phyloP scores from a whole-genome alignment of 2,797 vertebrate genomes.

The Chiroxiphia lanceolata region DNA sequence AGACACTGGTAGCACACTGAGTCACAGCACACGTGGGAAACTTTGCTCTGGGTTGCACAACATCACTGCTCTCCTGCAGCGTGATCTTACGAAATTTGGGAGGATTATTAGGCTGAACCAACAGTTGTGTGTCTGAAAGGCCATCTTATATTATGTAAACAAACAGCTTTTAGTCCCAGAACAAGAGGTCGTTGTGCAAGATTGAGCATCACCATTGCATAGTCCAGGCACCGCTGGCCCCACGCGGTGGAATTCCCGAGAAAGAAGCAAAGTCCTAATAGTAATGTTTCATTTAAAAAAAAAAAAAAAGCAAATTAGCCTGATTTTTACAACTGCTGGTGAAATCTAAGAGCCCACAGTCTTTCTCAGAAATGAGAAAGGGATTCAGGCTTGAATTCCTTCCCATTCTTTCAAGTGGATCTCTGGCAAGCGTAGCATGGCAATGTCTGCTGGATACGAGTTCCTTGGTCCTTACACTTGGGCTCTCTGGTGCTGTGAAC shows the following conservation, averaged over 20 bases:
- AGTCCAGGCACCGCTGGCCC: not conserved
- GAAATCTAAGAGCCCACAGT: not conserved
- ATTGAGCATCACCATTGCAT: not conserved
- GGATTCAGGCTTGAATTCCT: not conserved
- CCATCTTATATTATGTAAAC: constrained; percentile 24
- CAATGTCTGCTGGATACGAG: accelerated
- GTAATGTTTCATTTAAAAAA: not conserved
- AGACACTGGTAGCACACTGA: constrained; percentile 2
- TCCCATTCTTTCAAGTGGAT: not conserved
- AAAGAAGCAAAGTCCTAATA: not conserved
- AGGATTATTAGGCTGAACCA: not conserved
- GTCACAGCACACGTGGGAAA: constrained; percentile 33
- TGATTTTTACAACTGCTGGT: not conserved
- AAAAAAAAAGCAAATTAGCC: not conserved
- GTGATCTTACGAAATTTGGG: not conserved
- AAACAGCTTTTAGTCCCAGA: constrained; percentile 41
- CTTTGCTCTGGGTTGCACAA: not conserved
- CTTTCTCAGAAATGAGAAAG: not conserved
- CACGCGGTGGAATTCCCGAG: not conserved
- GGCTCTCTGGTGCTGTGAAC: not conserved
- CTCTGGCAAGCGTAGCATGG: not conserved
- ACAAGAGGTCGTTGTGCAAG: constrained; percentile 26
- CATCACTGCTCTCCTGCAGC: not conserved
- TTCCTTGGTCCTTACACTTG: not conserved
- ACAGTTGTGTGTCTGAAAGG: not conserved